phyloP scores from a whole-genome alignment of 1,140 invertebrate species.

The Penaeus vannamei region DNA sequence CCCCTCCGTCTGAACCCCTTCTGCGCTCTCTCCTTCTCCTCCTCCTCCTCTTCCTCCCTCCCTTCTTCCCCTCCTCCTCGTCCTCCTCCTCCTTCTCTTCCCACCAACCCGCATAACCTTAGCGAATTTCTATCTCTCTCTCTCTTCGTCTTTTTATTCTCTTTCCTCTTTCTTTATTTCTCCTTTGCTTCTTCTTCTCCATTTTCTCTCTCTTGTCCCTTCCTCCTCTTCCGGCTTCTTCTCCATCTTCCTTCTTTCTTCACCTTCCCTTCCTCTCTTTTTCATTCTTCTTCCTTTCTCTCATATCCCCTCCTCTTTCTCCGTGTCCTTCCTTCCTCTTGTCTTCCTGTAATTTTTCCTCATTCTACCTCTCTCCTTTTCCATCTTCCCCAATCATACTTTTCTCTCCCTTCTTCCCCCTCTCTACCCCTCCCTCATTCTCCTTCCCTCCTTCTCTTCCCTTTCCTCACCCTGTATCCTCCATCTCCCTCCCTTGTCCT shows the following conservation, averaged over 20 bases:
- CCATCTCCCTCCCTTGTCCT: too few relatives aligned
- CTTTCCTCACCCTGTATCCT: neutral
- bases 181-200: neutral
- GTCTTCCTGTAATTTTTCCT: neutral
- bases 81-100: neutral
- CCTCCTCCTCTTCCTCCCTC: neutral
- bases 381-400: neutral
- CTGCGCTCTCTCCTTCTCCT: neutral
- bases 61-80: neutral
- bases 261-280: too few relatives aligned
- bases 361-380: neutral
- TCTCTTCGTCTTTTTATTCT: conserved; percentile 1
- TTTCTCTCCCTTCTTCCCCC: neutral
- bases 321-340: neutral
- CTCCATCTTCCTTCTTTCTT: too few relatives aligned
- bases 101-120: neutral
- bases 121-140: neutral
- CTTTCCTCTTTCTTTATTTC: conserved; percentile 16
- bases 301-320: too few relatives aligned
- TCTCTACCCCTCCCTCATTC: neutral
- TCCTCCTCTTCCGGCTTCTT: neutral
- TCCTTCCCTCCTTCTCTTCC: neutral
- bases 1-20: neutral
- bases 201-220: conserved; percentile 8
- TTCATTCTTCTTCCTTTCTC: neutral